These are phyloP conservation scores for Pimpla rufipes DNA, from an alignment of 2,888 invertebrate species.

Conservation along the genomic window DNA sequence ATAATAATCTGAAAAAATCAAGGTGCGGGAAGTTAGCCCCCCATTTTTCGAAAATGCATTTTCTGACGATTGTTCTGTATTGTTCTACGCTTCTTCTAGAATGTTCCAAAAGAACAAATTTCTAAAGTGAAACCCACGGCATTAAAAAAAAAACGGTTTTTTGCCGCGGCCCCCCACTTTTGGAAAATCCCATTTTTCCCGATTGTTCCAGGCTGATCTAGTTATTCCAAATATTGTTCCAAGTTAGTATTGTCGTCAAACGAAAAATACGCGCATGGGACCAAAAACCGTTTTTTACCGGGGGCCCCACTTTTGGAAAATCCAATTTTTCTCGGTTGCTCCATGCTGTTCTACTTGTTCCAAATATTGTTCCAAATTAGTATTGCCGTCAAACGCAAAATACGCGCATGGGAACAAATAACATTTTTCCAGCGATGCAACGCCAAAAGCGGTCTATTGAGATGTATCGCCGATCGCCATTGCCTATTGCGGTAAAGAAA, in stretches of 20 bases:
- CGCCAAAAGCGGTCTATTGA: neutral
- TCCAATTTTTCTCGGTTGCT: conserved; percentile 13
- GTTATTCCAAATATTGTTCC: neutral
- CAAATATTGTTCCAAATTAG: conserved; percentile 6
- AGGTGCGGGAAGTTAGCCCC: conserved; percentile 32
- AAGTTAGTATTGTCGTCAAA: neutral
- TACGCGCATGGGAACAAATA: conserved; percentile 1
- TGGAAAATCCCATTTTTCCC: conserved; percentile 11
- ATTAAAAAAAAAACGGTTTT: conserved; percentile 3
- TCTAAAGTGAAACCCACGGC: conserved; percentile 1
- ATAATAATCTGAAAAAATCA: no score
- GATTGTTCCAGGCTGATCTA: conserved; percentile 4
- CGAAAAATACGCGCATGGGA: neutral
- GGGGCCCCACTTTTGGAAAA: conserved; percentile 22
- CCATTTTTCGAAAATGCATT: conserved; percentile 10
- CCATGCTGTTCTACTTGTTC: neutral
- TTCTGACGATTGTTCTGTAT: conserved; percentile 20
- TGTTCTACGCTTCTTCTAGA: conserved; percentile 23
- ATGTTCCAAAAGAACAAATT: conserved; percentile 19
- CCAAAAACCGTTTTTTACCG: no score
- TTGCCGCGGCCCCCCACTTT: conserved; percentile 17
- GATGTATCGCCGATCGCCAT: neutral
- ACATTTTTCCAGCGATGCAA: conserved; percentile 2
- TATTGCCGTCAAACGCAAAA: neutral
- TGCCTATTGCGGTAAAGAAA: no score